Base-by-base conservation (phyloP, 2,797 vertebrate species). In the Avahi laniger region DNA sequence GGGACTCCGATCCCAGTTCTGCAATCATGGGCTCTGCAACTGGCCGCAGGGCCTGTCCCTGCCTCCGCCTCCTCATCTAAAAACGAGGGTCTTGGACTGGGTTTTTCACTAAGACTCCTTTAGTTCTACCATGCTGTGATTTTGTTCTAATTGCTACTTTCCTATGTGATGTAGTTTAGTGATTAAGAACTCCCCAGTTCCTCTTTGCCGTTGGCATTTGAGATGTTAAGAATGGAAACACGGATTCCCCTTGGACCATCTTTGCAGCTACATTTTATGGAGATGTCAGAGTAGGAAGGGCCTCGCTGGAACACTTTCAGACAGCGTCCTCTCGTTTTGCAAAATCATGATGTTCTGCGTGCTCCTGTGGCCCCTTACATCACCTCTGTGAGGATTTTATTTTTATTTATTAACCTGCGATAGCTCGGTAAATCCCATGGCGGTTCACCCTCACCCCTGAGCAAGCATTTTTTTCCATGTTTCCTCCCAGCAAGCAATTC, bases 111-210 rank as follows among this genome's bases (percentile, higher is more conserved):
- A 17, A 46, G 0, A 5, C 38, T 79, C 54, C 67, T 91, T 89
- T 35, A 54, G 38, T 57, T 78, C 78, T 26, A n/a, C 1, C 13
- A 33, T n/a, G 12, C 57, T 59, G 35, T 1, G 4, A 12, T 41
- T 75, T 52, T 48, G 67, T 41, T 69, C 46, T 4, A 41, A 65
- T 69, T 73, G 28, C 50, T 90, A 30, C 33, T 35, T 95, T 81
- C 83, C 92, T 52, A 33, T 26, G 57, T 70, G 57, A 92, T 91
- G n/a, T 35, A 14, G 48, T 67, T 93, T 95, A 87, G 73, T 91
- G 73, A 81, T 43, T 91, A 85, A 82, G 89, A 86, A 43, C 54
- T 46, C 78, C 33, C 72, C 33, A 20, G 30, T 50, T 79, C 43
- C 82, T 84, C 7, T 59, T 94, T 90, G 63, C 54, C 46, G 48